A percentile compares a stretch with the other conserved stretches of the same genome.
Conservation (phyloP, 2,797 vertebrate genomes). For the Poliocrania exsul region DNA sequence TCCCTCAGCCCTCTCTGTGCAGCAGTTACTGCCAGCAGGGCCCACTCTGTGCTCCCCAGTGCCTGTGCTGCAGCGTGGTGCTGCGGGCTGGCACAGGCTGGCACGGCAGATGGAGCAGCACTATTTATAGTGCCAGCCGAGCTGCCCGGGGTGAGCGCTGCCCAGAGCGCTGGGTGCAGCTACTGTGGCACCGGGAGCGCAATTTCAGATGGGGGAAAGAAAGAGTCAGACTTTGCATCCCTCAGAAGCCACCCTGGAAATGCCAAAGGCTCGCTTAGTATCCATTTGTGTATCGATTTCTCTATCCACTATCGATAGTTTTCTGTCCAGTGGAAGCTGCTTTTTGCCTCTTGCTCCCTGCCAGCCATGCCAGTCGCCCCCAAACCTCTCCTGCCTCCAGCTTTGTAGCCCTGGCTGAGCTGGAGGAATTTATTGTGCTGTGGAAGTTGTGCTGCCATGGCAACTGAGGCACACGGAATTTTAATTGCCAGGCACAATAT, state of each 20-base stretch:
- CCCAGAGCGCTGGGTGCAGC: conserved; percentile 54
- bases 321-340: neutral
- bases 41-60: too few species aligned
- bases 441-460: conserved; percentile 68
- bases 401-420: conserved; percentile 6
- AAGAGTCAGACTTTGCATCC: neutral
- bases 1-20: neutral
- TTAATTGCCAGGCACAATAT: conserved; percentile 66
- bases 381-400: conserved; percentile 1
- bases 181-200: conserved; percentile 23
- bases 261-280: neutral
- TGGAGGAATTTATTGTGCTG: conserved; percentile 63
- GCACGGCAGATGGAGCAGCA: conserved; percentile 77
- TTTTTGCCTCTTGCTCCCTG: neutral
- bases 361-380: neutral
- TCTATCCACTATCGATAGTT: neutral
- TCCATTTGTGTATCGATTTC: neutral
- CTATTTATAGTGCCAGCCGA: conserved; percentile 77
- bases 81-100: conserved; percentile 37
- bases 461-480: conserved; percentile 66
- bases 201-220: neutral
- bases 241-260: neutral
- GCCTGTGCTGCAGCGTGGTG: too few species aligned
- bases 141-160: conserved; percentile 64
- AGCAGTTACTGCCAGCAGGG: too few species aligned